Base-by-base conservation (phyloP, 1,140 invertebrate species). In the Aphis gossypii region DNA sequence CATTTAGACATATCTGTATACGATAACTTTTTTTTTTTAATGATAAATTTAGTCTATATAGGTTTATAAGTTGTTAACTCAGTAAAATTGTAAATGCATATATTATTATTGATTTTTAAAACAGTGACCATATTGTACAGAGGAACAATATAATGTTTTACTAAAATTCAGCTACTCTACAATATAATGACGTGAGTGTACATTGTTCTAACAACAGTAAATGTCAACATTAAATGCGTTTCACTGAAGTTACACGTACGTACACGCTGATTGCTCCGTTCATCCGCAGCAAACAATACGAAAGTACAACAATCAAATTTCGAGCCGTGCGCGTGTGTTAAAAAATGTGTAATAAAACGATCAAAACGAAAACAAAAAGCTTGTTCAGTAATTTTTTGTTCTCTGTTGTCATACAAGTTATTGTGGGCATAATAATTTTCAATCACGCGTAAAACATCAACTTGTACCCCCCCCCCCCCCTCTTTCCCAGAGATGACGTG, bases 361-460 rank as follows among this genome's bases (percentile, higher is more conserved):
- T n/a, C 4, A 48, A 46, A 48, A 46, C 25, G 48, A 30, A 30
- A 86, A 18, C 46, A 84, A 84, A 84, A 44, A 84, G 44, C 7
- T 0, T 14, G 60, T 68, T 68, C 30, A 11, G 11, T 30, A 30
- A 30, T 86, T 30, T 86, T n/a, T n/a, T 87, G 18, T 46, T 46
- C 18, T 48, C 18, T 21, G n/a, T 87, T 5, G 83, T 84, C 35
- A n/a, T 76, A n/a, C 30, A 35, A 14, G 60, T 76, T n/a, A 35
- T 76, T 76, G 30, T 4, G 21, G 18, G n/a, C 25, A 87, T 48
- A n/a, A 87, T 89, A 46, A 87, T 89, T 89, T 89, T 89, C 87
- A 54, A 89, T 54, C 35, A 38, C 9, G 9, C 21, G 18, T 25
- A 89, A 86, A 89, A 88, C n/a, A 9, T 23, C 48, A 9, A 11